Evolutionary conservation across 2,797 vertebrate species (phyloP).

Genomic region (Psittacula derbiana): DNA sequence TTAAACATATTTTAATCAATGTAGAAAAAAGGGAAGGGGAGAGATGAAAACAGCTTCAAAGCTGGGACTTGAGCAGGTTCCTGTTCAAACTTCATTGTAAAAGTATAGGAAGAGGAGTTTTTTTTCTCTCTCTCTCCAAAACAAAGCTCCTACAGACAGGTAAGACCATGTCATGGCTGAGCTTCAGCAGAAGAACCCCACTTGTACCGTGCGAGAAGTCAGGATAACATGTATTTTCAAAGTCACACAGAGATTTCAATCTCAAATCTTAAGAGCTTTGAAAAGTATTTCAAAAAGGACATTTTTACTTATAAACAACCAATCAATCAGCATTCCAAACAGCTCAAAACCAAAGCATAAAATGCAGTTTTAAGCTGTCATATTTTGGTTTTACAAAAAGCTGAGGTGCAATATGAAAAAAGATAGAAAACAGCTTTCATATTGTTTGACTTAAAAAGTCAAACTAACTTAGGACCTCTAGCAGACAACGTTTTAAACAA

Average conservation of each 20-base stretch:
- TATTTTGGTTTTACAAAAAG: neutral
- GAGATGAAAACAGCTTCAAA: neutral
- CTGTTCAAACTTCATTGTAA: neutral
- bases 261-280: neutral
- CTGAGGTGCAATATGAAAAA: neutral
- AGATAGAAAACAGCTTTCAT: constrained; percentile 9
- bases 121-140: neutral
- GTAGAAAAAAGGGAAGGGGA: neutral
- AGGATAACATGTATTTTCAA: neutral
- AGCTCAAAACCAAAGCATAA: neutral
- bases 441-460: neutral
- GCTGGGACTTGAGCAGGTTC: neutral
- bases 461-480: constrained; percentile 1
- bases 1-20: neutral
- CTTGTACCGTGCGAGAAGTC: accelerated
- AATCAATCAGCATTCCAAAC: neutral
- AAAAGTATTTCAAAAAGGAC: neutral
- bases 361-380: neutral
- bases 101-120: neutral
- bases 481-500: constrained; percentile 29
- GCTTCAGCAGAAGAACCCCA: neutral
- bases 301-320: neutral
- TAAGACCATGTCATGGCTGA: neutral
- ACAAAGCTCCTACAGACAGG: neutral
- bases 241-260: neutral